phyloP scores from a whole-genome alignment of 2,113 vertebrate species.

The Otolemur garnettii region DNA sequence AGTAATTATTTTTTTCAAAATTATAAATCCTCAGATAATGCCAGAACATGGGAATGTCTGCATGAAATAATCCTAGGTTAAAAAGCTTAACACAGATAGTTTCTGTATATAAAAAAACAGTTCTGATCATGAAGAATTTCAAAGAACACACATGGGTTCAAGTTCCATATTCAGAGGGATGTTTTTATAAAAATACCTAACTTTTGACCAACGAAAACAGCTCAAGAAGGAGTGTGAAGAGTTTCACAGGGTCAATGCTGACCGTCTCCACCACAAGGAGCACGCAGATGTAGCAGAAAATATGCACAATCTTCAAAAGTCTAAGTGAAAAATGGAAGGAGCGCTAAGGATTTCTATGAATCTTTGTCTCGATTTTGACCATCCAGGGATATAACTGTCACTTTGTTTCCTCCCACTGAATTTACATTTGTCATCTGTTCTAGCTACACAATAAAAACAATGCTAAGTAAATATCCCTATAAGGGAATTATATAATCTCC shows the following conservation, averaged over 20 bases:
- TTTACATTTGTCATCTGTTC: conserved; percentile 61
- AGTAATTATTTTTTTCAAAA: conserved; percentile 49
- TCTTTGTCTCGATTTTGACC: neutral
- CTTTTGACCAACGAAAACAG: conserved; percentile 9
- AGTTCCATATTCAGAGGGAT: conserved; percentile 36
- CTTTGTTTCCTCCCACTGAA: conserved; percentile 46
- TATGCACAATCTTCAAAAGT: neutral
- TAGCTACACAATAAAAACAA: conserved; percentile 74
- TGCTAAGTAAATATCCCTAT: conserved; percentile 71
- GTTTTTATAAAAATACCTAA: conserved; percentile 5
- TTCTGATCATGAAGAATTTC: conserved; percentile 11
- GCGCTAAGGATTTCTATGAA: neutral
- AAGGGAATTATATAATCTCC: conserved; percentile 76
- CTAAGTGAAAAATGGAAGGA: neutral
- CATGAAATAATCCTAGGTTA: conserved; percentile 23
- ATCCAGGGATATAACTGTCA: conserved; percentile 2
- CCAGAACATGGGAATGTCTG: conserved; percentile 22
- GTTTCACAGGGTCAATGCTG: neutral
- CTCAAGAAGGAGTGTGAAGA: neutral
- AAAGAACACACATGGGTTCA: conserved; percentile 27
- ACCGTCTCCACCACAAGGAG: neutral
- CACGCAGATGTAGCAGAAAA: neutral
- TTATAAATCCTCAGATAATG: conserved; percentile 41
- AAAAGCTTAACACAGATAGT: conserved; percentile 29
- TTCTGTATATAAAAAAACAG: neutral